These are phyloP conservation scores for Belonocnema kinseyi DNA, from an alignment of 1,140 invertebrate species.

Conservation along the genomic window DNA sequence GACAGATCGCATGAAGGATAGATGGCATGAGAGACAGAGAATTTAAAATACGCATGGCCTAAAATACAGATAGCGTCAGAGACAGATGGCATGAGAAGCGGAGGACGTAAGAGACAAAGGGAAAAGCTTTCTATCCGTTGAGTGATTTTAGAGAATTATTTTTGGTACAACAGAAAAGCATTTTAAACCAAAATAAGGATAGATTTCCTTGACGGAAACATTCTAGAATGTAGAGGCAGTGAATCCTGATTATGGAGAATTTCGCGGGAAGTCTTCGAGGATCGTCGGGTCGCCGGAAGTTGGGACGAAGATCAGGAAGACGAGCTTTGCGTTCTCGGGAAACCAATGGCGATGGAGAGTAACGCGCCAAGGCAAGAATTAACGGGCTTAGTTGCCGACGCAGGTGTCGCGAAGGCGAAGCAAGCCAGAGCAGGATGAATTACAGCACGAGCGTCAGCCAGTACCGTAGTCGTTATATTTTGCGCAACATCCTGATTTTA, in stretches of 20 bases:
- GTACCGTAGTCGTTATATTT: slow-evolving; percentile 71
- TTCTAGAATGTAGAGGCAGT: slow-evolving; percentile 14
- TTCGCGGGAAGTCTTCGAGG: slow-evolving; percentile 7
- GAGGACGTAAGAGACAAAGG: too few species aligned
- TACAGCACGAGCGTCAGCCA: slow-evolving; percentile 70
- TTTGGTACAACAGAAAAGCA: too few species aligned
- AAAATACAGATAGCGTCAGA: too few species aligned
- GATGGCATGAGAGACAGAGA: too few species aligned
- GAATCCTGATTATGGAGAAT: slow-evolving; percentile 29
- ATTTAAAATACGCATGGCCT: too few species aligned
- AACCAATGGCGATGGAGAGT: slow-evolving; percentile 56
- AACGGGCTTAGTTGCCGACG: slow-evolving; percentile 75
- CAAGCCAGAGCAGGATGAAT: slow-evolving; percentile 67
- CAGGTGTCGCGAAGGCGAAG: slow-evolving; percentile 70
- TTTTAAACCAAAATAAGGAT: background rate
- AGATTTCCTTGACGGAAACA: background rate
- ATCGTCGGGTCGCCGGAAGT: slow-evolving; percentile 30
- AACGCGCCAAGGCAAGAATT: slow-evolving; percentile 68
- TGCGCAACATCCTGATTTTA: slow-evolving; percentile 76
- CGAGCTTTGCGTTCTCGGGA: slow-evolving; percentile 53
- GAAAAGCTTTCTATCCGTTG: too few species aligned
- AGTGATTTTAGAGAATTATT: too few species aligned
- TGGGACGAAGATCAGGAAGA: slow-evolving; percentile 58
- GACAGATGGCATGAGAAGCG: too few species aligned
- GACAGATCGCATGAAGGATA: too few species aligned